Evolutionary conservation across 2,797 vertebrate genomes (phyloP).

Genomic region (Lagorchestes hirsutus): DNA sequence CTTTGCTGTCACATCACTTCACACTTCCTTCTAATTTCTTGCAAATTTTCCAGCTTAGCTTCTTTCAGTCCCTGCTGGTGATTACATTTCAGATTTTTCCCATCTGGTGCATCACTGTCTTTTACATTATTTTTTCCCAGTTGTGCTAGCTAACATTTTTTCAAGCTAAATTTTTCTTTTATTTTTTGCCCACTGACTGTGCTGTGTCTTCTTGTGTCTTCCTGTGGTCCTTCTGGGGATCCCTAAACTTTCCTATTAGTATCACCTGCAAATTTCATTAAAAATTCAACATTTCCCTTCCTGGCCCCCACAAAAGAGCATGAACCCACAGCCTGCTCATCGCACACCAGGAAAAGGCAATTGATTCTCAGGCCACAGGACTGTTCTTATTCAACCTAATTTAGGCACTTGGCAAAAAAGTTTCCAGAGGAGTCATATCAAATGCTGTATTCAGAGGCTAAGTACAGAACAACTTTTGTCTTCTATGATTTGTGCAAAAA

Average conservation of each 20-base stretch:
- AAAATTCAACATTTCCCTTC: constrained; percentile 39
- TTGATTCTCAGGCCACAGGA: constrained; percentile 33
- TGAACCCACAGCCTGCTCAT: constrained; percentile 19
- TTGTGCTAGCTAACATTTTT: constrained; percentile 17
- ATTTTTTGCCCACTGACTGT: constrained; percentile 36
- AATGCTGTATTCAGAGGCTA: constrained; percentile 22
- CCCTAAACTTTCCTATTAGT: not conserved
- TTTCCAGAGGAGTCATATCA: not conserved
- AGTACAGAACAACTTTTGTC: not conserved
- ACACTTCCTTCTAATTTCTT: constrained; percentile 48
- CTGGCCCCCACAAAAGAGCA: constrained; percentile 15
- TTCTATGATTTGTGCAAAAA: constrained; percentile 26
- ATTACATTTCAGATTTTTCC: constrained; percentile 33
- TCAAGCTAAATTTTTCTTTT: constrained; percentile 46
- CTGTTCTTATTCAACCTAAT: constrained; percentile 47
- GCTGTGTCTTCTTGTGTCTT: constrained; percentile 30
- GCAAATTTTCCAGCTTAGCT: constrained; percentile 33
- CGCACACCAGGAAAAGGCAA: constrained; percentile 26
- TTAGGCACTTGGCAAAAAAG: constrained; percentile 13
- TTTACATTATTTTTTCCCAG: constrained; percentile 15
- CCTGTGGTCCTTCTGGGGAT: constrained; percentile 44
- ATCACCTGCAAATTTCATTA: constrained; percentile 49
- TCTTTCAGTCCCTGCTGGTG: constrained; percentile 47
- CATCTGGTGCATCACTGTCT: not conserved
- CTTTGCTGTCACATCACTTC: constrained; percentile 23